Evolutionary conservation across 2,888 invertebrate genomes (phyloP).

Genomic region (Parelbella ahira): DNA sequence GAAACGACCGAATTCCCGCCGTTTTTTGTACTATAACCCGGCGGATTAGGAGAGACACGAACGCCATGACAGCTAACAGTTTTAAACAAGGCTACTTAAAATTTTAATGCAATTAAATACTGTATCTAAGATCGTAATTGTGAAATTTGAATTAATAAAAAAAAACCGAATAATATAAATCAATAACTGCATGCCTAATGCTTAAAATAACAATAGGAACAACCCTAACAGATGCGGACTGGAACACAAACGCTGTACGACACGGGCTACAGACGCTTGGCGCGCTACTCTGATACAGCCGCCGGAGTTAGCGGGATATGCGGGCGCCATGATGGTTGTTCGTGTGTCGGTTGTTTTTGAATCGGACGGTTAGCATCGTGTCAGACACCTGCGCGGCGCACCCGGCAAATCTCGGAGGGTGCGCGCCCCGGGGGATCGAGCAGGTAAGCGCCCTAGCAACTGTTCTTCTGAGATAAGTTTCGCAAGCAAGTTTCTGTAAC

Average conservation of each 20-base stretch:
- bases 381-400: constrained; percentile 70
- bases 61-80: constrained; percentile 2
- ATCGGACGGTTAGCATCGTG: constrained; percentile 58
- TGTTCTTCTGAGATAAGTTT: constrained; percentile 17
- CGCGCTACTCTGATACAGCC: not conserved
- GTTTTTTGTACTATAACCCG: constrained; percentile 61
- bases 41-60: constrained; percentile 26
- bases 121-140: too few relatives aligned
- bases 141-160: too few relatives aligned
- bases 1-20: constrained; percentile 71
- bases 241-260: too few relatives aligned
- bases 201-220: too few relatives aligned
- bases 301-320: constrained; percentile 28
- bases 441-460: constrained; percentile 62
- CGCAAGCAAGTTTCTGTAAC: constrained; percentile 11
- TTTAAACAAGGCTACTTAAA: not conserved
- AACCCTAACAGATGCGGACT: too few relatives aligned
- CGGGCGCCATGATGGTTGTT: constrained; percentile 33
- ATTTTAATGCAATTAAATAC: too few relatives aligned
- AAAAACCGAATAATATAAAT: too few relatives aligned
- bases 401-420: constrained; percentile 74
- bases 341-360: constrained; percentile 50
- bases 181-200: too few relatives aligned
- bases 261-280: not conserved
- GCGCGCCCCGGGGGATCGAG: constrained; percentile 38